Base-by-base conservation (phyloP, 2,888 invertebrate genomes). In the Mechanitis mazaeus region DNA sequence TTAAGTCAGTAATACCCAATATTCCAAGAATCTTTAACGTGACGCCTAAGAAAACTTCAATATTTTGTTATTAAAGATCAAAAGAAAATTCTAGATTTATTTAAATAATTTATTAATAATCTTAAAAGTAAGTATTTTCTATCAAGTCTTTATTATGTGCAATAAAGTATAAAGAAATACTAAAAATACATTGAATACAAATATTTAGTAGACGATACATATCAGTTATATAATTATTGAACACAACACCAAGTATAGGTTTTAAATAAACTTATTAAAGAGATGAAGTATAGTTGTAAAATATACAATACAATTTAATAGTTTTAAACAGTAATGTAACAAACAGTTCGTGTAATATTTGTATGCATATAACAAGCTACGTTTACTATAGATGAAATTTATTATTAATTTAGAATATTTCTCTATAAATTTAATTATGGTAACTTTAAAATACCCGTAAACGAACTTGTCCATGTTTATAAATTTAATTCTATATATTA, bases 131-230 rank as follows among this genome's bases (percentile, higher is more conserved):
- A 50, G 55, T 80, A 79, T 45, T 60, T 64, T 61, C 74, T 79
- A 79, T 77, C 64, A 73, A 84, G 83, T 84, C 84, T 85, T 84
- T 76, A 82, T 56, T 61, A 68, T 62, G 64, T 66, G 69, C 68
- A 33, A 61, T 59, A 20, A 53, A 45, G 45, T 55, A 53, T 47
- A 56, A n/a, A 6, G 42, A 55, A 60, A 11, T n/a, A 12, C 28
- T 53, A 56, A 56, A 61, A 57, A 64, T 63, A 42, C 42, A 42
- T 42, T 9, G 42, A 42, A 42, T 42, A 69, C 55, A 66, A 68
- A 60, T 42, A 60, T 63, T 55, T 56, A 20, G 20, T 45, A 58
- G 50, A 28, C 33, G 56, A 58, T 56, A 45, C 42, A 45, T 45
- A 45, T 12, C 2, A 33, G 28, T 45, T 42, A 11, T 56, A 12